Evolutionary conservation across 2,113 vertebrate genomes (phyloP).

Genomic region (Pelecanus crispus): DNA sequence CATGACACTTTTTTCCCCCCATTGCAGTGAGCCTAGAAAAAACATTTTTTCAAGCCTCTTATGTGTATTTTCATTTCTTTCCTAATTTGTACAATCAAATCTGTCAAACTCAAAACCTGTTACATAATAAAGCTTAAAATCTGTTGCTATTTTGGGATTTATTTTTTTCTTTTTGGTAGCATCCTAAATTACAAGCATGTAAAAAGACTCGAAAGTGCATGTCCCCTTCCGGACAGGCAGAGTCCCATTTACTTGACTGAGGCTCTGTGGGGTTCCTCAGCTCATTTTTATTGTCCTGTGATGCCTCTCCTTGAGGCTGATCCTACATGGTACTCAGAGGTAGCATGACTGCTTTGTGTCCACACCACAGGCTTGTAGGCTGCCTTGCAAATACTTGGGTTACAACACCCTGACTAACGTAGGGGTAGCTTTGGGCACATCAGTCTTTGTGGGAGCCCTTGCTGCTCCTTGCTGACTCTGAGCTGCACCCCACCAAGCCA

Average conservation of each 20-base stretch:
- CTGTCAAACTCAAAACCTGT: neutral
- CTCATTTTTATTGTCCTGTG: neutral
- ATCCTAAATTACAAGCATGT: neutral
- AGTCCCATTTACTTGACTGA: neutral
- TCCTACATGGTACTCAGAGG: neutral
- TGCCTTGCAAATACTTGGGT: neutral
- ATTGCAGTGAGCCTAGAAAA: neutral
- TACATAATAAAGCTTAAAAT: neutral
- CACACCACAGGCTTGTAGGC: neutral
- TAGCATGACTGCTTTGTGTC: neutral
- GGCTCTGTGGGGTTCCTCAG: neutral
- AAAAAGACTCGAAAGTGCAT: neutral
- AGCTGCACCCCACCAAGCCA: neutral
- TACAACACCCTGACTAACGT: neutral
- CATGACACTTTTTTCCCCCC: neutral
- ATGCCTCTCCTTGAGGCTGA: neutral
- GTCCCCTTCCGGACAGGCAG: rapidly evolving
- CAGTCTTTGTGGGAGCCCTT: neutral
- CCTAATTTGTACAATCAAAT: slow-evolving; percentile 1
- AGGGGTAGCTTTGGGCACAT: neutral
- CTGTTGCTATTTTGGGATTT: neutral
- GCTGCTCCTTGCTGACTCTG: neutral
- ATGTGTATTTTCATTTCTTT: neutral
- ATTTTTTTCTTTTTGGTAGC: neutral
- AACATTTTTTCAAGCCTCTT: neutral